Evolutionary conservation across 2,888 invertebrate genomes (phyloP).

Genomic region (Saturnia pavonia): DNA sequence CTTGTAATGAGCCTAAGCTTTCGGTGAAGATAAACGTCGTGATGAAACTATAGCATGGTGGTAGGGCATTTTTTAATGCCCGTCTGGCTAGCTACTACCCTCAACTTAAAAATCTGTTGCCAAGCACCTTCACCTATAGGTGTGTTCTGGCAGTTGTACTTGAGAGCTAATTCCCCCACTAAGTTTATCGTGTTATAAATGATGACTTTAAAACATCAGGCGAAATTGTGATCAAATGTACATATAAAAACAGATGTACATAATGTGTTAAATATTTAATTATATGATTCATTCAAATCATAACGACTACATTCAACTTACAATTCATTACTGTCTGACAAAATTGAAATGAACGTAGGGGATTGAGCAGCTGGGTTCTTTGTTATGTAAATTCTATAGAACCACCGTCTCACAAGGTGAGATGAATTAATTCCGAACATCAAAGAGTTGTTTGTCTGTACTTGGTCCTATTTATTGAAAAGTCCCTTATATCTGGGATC

Average conservation of each 20-base stretch:
- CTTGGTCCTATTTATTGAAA: not conserved
- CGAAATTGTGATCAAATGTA: too few relatives aligned
- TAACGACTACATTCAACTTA: constrained; percentile 34
- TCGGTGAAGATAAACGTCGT: too few relatives aligned
- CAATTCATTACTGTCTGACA: constrained; percentile 13
- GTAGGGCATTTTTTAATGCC: too few relatives aligned
- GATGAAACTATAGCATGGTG: too few relatives aligned
- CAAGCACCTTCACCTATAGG: too few relatives aligned
- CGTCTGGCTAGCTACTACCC: too few relatives aligned
- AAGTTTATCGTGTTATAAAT: too few relatives aligned
- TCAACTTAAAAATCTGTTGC: too few relatives aligned
- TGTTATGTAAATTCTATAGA: constrained; percentile 36
- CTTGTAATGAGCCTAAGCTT: too few relatives aligned
- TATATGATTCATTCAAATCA: not conserved
- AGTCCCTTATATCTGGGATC: not conserved
- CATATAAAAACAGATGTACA: not conserved
- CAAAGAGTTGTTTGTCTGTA: constrained; percentile 40
- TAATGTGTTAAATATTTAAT: not conserved
- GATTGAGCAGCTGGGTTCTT: constrained; percentile 5
- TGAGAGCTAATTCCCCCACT: too few relatives aligned
- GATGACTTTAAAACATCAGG: too few relatives aligned
- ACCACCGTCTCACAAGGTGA: constrained; percentile 40
- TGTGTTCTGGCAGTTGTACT: too few relatives aligned
- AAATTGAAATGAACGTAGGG: constrained; percentile 8
- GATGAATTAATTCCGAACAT: constrained; percentile 58